Percentiles rank a stretch among this genome's conserved stretches.
Conservation (phyloP, 1,140 invertebrate genomes). For the Bombus terrestris region DNA sequence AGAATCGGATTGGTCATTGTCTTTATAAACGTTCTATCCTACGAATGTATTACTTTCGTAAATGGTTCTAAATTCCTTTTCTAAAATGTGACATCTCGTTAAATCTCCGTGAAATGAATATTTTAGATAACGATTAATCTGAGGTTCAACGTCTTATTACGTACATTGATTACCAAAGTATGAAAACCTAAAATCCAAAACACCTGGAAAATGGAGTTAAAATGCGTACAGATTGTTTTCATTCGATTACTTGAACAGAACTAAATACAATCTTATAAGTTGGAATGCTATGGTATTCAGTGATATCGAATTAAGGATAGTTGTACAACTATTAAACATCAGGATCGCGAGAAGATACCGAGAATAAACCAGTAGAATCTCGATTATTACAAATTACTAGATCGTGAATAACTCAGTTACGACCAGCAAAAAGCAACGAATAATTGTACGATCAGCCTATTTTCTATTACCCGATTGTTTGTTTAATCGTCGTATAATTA, state of each 20-base stretch:
- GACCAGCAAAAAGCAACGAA: not conserved
- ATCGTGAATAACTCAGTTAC: not conserved
- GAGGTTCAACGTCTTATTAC: not conserved
- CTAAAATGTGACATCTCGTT: not conserved
- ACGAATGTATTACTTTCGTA: too few species aligned
- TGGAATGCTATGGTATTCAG: slow-evolving; percentile 3
- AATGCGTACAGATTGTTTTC: too few species aligned
- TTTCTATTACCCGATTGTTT: not conserved
- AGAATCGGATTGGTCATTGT: too few species aligned
- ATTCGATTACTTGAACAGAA: not conserved
- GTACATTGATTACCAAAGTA: slow-evolving; percentile 19
- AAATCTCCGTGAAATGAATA: not conserved
- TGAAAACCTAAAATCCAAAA: not conserved
- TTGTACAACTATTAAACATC: not conserved
- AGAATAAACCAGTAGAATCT: not conserved
- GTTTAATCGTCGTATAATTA: not conserved
- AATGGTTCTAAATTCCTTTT: too few species aligned
- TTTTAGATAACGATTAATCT: not conserved
- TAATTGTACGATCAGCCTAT: not conserved
- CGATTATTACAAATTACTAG: not conserved
- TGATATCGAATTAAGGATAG: slow-evolving; percentile 5
- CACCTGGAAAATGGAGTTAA: not conserved
- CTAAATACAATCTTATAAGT: not conserved
- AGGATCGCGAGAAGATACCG: not conserved
- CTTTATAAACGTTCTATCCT: too few species aligned